Base-by-base conservation (phyloP, 2,797 vertebrate genomes). In the Discoglossus pictus region DNA sequence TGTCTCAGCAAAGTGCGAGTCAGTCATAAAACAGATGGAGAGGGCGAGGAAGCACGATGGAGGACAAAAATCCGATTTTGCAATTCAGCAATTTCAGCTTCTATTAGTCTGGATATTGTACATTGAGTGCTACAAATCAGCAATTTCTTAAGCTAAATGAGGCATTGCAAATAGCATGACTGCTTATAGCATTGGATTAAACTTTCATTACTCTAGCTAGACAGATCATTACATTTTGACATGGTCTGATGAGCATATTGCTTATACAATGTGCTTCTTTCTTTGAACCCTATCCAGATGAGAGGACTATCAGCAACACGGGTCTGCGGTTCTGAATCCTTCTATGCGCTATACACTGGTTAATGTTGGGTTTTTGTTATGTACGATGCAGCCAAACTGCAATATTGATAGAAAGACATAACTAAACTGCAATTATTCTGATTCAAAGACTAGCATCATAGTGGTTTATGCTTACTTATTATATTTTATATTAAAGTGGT, bases 161-260 rank as follows among this genome's bases (percentile, higher is more conserved):
- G 38, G 65, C 56, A 68, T 44, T 18, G 47, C 56, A 60, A 68
- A 60, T 68, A 52, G 65, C 46, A 52, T 43, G 46, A 23, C 65
- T 42, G 54, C 23, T 31, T 53, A 68, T 43, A 68, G 55, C 52
- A 56, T 44, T 61, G 56, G 20, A 17, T 61, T 61, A 68, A 68
- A 68, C 55, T 53, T 68, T 59, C 47, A 61, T 68, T 68, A 60
- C 47, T 53, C 55, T 44, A 68, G 55, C 65, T 68, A 68, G 65
- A 61, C 54, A 68, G 65, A 68, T 68, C 65, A 68, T 68, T 68
- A 68, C 65, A 35, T 60, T 68, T 61, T 68, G 46, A 36, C 38
- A 68, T 61, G 65, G 65, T 68, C 56, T 68, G 39, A 52, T 68
- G 38, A 61, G 47, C 65, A 61, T 68, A 68, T 68, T 68, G 65